A percentile compares a stretch with the other conserved stretches of the same genome.
phyloP scores from a whole-genome alignment of 2,113 vertebrate species.

The Cairina moschata region DNA sequence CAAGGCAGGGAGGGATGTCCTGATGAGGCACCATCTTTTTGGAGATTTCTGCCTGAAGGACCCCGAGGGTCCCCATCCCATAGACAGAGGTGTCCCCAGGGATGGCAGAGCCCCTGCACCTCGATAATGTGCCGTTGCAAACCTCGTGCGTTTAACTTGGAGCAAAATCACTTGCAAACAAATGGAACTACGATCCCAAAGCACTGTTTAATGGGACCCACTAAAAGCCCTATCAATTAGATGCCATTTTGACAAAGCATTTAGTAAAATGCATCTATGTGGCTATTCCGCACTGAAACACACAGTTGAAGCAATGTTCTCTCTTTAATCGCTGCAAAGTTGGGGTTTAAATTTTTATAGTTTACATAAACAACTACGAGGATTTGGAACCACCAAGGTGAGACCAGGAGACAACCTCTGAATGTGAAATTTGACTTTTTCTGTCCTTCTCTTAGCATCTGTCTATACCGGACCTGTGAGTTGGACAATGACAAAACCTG shows the following conservation, averaged over 20 bases:
- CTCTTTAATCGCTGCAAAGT: not conserved
- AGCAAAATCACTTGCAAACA: slow-evolving; percentile 7
- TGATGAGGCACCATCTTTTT: not conserved
- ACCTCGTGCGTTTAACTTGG: not conserved
- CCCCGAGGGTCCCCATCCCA: not conserved
- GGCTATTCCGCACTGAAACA: not conserved
- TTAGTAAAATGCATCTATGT: not conserved
- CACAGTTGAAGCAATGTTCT: accelerated
- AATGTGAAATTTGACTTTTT: not conserved
- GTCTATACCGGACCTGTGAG: not conserved
- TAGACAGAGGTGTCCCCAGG: not conserved
- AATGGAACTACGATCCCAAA: not conserved
- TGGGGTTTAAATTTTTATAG: not conserved
- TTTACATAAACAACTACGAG: not conserved
- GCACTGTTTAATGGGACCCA: not conserved
- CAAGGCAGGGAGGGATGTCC: not conserved
- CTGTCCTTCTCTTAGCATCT: not conserved
- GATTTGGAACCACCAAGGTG: not conserved
- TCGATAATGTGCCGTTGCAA: not conserved
- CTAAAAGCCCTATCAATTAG: slow-evolving; percentile 57
- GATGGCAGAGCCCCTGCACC: not conserved
- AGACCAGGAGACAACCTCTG: not conserved
- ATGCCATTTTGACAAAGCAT: not conserved
- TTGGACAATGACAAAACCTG: not conserved
- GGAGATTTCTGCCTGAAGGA: not conserved